Evolutionary conservation across 2,888 invertebrate species (phyloP), one percentile per base, ranked within the genome.

Genomic region (Sarcophaga carnaria): DNA sequence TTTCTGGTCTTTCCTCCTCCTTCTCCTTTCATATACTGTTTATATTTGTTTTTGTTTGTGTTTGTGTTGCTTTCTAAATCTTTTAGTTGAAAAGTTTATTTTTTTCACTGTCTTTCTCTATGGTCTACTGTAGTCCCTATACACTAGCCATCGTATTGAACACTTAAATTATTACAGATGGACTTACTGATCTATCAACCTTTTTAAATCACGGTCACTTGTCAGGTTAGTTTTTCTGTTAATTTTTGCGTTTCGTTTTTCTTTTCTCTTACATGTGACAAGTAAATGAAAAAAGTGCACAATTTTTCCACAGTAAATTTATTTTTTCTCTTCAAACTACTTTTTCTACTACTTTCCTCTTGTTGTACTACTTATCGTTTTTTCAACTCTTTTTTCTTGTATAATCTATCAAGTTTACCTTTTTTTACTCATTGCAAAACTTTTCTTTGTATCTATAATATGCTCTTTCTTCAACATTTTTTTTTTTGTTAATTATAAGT

Each of bases 141-240:
- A 64, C 70, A 82, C 78, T 27, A 70, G 25, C 71, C 54, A 80
- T 72, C 27, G 67, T 67, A 74, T 85, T 82, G 72, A 69, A 82
- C 63, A 74, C 77, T 78, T 77, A 78, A 78, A 64, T 78, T 88
- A 90, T 93, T 93, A 89, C 93, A 93, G 93, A 93, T 93, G 92
- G 91, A 89, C 93, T 92, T 89, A 92, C 92, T 90, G 93, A 93
- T 92, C 91, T 92, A 90, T 92, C 93, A 90, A 92, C 93, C 89
- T 93, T 92, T 91, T 90, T 93, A 90, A 93, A 93, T 92, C 92
- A 93, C 90, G 93, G 93, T 78, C 87, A 87, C 92, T 92, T 92
- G 92, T 93, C 93, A 93, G 93, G 93, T 93, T 93, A 93, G 93
- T 93, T 91, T 90, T 84, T 81, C 66, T 17, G 27, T 45, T 80